Conservation (phyloP, 2,888 invertebrate species). For the Hydraecia micacea region DNA sequence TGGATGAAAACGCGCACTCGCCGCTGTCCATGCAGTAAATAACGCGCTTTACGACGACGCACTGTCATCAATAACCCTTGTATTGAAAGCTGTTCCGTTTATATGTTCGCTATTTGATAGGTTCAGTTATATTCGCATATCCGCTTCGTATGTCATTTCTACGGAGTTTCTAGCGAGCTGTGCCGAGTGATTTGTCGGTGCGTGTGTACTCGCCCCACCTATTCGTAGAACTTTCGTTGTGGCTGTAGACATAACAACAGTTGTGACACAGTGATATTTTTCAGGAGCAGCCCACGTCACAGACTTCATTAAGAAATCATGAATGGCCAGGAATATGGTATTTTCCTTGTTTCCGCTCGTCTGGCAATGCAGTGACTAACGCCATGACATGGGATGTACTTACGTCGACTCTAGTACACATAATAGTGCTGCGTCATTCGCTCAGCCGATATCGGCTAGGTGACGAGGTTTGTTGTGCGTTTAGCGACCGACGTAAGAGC, state of each 20-base stretch:
- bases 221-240: constrained; percentile 46
- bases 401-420: constrained; percentile 40
- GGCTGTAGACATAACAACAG: constrained; percentile 36
- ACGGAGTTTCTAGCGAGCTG: constrained; percentile 46
- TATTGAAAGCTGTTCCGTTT: constrained; percentile 78
- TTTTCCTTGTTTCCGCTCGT: constrained; percentile 67
- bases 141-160: constrained; percentile 60
- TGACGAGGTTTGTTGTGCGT: constrained; percentile 59
- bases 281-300: constrained; percentile 28
- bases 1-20: constrained; percentile 77
- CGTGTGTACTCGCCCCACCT: constrained; percentile 8
- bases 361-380: constrained; percentile 60
- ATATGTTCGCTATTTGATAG: constrained; percentile 64
- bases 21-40: constrained; percentile 80
- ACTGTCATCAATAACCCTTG: constrained; percentile 81
- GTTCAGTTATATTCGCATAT: constrained; percentile 65
- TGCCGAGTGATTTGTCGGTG: constrained; percentile 38
- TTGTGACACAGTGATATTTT: constrained; percentile 46
- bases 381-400: constrained; percentile 53
- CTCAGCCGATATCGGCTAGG: constrained; percentile 33
- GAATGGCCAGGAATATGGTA: constrained; percentile 50
- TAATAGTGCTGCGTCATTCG: constrained; percentile 59
- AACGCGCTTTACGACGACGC: constrained; percentile 81
- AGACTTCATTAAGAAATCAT: constrained; percentile 17
- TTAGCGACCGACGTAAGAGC: constrained; percentile 40